Percentiles rank a stretch among this genome's conserved stretches.
These are phyloP conservation scores for Spilarctia lutea DNA, from an alignment of 2,888 invertebrate species.

Conservation along the genomic window DNA sequence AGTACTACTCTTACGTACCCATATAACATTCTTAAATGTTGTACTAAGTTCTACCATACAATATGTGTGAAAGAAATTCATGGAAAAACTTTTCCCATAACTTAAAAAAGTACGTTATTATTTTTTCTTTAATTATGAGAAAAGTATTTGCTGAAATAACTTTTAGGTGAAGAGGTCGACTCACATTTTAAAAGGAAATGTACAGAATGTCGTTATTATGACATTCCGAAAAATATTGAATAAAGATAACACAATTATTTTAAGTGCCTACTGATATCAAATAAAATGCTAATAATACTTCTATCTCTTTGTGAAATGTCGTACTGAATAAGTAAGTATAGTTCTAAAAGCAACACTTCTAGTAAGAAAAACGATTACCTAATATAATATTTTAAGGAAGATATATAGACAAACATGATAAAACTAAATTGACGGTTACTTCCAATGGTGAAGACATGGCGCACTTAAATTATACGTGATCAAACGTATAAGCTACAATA, in stretches of 20 bases:
- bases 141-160: conserved; percentile 46
- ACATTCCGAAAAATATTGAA: conserved; percentile 1
- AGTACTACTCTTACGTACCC: conserved; percentile 57
- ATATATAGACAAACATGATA: background rate
- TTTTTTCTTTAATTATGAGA: conserved; percentile 43
- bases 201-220: background rate
- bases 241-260: conserved; percentile 15
- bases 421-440: background rate
- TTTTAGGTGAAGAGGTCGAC: conserved; percentile 8
- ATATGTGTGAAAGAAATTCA: conserved; percentile 50
- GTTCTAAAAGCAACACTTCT: background rate
- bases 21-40: conserved; percentile 54
- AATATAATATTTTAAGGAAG: background rate
- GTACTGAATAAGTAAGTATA: background rate
- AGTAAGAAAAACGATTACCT: background rate
- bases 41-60: conserved; percentile 36
- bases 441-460: background rate
- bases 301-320: background rate
- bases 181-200: background rate
- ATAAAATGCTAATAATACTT: conserved; percentile 16
- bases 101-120: background rate
- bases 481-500: background rate
- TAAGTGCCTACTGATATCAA: conserved; percentile 1
- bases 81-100: conserved; percentile 21
- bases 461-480: background rate